Base-by-base conservation (phyloP, 2,113 vertebrate genomes). In the Pyxicephalus adspersus region DNA sequence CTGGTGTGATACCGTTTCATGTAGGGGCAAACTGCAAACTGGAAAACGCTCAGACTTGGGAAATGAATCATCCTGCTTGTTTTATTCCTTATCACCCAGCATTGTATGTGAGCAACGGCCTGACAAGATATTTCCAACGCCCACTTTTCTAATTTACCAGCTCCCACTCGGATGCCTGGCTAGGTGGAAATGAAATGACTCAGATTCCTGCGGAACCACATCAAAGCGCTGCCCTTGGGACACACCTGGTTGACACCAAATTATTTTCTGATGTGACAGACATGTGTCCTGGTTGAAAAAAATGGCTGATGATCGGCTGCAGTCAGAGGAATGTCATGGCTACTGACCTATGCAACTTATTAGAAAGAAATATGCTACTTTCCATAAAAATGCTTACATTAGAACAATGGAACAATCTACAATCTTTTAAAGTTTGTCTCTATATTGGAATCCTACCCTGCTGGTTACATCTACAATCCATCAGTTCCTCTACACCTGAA, bases 131-230 rank as follows among this genome's bases (percentile, higher is more conserved):
- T 20, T 58, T 81, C 80, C 5, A 75, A 22, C 2, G 66, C 26
- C 68, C 38, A 18, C 52, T 81, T 76, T 29, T 68, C 68, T 11
- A 23, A 70, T 83, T 84, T 83, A 71, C 80, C 6, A 55, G 52
- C 26, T 64, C 61, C 17, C 61, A 64, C 61, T 31, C 61, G 18
- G 13, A 17, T 4, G 16, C 26, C 25, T 18, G 15, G 61, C 25
- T 64, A 3, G 3, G 61, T 64, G 25, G 28, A 7, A 64, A 29
- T 19, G 61, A 64, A 29, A 64, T 64, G 61, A 29, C 61, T 61
- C 58, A 17, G 61, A 28, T 28, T 64, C 26, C 1, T 19, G 61
- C 29, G 61, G 61, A 64, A 18, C 61, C 17, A 2, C 9, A 64
- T 29, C 26, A 64, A 28, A 28, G 61, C 16, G 2, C 16, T 64